Evolutionary conservation across 2,888 invertebrate genomes (phyloP).

Genomic region (Amphipyra berbera): DNA sequence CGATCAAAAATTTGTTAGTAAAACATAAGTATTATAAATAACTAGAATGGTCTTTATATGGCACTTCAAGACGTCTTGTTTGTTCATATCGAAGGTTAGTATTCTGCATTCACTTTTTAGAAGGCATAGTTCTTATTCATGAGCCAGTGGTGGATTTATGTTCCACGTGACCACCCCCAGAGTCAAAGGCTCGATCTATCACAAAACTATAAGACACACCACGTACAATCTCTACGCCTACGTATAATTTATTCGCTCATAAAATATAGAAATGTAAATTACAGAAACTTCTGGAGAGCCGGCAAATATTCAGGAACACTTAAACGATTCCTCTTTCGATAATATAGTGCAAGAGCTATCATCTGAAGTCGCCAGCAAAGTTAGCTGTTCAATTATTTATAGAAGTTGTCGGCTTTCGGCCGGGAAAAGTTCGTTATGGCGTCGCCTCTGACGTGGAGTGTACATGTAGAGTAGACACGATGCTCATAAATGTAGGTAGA

Average conservation of each 20-base stretch:
- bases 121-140: too few species aligned
- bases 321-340: constrained; percentile 50
- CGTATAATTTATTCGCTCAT: constrained; percentile 42
- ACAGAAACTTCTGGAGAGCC: constrained; percentile 35
- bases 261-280: constrained; percentile 55
- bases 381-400: constrained; percentile 69
- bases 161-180: too few species aligned
- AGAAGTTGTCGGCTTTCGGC: constrained; percentile 53
- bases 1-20: too few species aligned
- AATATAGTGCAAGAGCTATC: constrained; percentile 59
- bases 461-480: constrained; percentile 11
- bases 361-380: constrained; percentile 57
- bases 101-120: too few species aligned
- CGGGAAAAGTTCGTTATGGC: constrained; percentile 42
- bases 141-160: too few species aligned
- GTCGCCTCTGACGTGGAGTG: constrained; percentile 19
- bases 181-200: too few species aligned
- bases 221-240: neutral
- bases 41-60: too few species aligned
- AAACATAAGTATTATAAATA: too few species aligned
- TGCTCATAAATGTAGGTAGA: constrained; percentile 28
- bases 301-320: constrained; percentile 52
- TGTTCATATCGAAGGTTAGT: too few species aligned
- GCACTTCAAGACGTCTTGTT: too few species aligned
- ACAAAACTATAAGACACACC: neutral